These are phyloP conservation scores for Onychomys arenicola DNA, from an alignment of 2,797 vertebrate species.

Conservation along the genomic window DNA sequence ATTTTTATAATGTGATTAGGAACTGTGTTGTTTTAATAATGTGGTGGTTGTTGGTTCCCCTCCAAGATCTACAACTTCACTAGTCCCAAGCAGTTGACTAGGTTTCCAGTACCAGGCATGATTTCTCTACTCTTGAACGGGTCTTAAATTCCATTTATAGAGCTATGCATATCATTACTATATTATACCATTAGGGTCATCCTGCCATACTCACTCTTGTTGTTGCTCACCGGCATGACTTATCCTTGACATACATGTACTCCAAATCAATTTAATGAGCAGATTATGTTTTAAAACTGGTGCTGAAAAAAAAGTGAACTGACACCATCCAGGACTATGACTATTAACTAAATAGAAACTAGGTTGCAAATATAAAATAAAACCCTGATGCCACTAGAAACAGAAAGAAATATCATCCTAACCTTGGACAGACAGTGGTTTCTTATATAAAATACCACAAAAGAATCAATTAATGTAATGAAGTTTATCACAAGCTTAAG, in stretches of 20 bases:
- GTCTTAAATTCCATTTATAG: neutral
- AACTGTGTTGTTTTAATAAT: neutral
- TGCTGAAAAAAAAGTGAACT: neutral
- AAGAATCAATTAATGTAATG: neutral
- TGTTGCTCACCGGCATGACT: neutral
- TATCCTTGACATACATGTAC: neutral
- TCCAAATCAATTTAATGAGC: neutral
- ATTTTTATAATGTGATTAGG: neutral
- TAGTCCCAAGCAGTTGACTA: neutral
- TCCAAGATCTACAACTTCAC: neutral
- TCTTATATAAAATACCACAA: constrained; percentile 3
- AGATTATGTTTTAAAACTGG: neutral
- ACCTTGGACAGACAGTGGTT: neutral
- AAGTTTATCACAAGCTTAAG: neutral
- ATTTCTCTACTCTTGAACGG: neutral
- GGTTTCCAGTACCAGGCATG: neutral
- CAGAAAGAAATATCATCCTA: neutral
- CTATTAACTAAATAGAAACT: neutral
- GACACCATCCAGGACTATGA: neutral
- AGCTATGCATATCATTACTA: no score
- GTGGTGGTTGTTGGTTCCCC: no score
- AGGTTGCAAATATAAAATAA: neutral
- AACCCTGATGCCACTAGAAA: constrained; percentile 1
- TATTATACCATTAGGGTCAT: no score
- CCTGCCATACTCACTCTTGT: neutral